Evolutionary conservation across 2,113 vertebrate genomes (phyloP).

Genomic region (Rhea pennata): DNA sequence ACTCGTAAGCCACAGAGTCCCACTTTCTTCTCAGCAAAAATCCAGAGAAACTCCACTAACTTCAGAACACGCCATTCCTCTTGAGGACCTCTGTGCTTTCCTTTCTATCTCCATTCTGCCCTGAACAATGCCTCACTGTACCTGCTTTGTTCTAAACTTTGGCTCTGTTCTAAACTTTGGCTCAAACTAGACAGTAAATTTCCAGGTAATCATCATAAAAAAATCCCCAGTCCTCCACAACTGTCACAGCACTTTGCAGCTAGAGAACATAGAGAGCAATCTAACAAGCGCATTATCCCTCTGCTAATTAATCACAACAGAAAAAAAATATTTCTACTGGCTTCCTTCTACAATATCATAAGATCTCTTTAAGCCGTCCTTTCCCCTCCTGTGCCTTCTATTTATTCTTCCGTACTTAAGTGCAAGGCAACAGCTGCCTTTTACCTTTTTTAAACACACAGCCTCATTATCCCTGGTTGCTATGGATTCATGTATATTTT

Average conservation of each 20-base stretch:
- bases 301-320: not conserved
- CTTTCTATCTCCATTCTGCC: not conserved
- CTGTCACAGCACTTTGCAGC: not conserved
- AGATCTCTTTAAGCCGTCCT: not conserved
- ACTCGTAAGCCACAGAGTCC: not conserved
- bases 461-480: not conserved
- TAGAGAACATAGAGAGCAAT: not conserved
- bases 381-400: not conserved
- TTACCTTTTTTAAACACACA: conserved; percentile 45
- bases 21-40: not conserved
- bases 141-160: not conserved
- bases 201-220: not conserved
- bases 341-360: not conserved
- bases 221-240: not conserved
- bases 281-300: not conserved
- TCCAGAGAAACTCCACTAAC: not conserved
- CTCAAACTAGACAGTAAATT: not conserved
- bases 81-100: not conserved
- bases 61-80: not conserved
- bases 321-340: not conserved
- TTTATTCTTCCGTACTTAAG: not conserved
- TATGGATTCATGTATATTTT: not conserved
- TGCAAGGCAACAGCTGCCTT: conserved; percentile 10
- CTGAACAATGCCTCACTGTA: not conserved
- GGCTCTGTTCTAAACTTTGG: not conserved